These are phyloP conservation scores for Erythrocercus mccallii DNA, from an alignment of 2,113 vertebrate species.

Conservation along the genomic window DNA sequence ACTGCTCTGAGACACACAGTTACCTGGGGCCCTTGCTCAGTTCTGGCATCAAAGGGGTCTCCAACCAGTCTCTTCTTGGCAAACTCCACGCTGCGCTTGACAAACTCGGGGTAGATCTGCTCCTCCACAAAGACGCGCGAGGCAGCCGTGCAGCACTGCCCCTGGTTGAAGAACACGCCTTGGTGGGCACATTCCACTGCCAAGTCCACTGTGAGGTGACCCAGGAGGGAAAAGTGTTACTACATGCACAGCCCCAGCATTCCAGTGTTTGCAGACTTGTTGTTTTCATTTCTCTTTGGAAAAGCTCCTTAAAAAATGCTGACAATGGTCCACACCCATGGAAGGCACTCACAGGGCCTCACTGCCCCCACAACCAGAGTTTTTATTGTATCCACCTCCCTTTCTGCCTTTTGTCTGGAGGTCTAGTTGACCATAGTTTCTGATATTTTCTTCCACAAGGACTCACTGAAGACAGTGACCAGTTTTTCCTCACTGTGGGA, in stretches of 20 bases:
- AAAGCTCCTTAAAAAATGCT: background rate
- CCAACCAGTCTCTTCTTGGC: conserved; percentile 82
- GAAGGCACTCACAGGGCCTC: background rate
- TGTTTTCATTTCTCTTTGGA: background rate
- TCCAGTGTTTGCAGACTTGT: background rate
- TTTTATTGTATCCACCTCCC: background rate
- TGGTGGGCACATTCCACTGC: conserved; percentile 92
- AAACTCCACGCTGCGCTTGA: conserved; percentile 83
- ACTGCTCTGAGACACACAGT: background rate
- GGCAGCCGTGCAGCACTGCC: conserved; percentile 92
- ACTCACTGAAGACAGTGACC: background rate
- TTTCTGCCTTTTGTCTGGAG: background rate
- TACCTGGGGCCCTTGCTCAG: conserved; percentile 94
- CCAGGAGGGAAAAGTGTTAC: conserved; percentile 21
- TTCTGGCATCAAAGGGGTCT: conserved; percentile 87
- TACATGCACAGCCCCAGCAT: background rate
- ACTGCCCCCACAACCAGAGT: background rate
- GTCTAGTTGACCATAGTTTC: background rate
- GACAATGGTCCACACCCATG: background rate
- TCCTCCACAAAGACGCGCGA: conserved; percentile 92
- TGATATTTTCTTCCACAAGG: background rate
- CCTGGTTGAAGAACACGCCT: conserved; percentile 94
- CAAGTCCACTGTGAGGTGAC: conserved; percentile 80
- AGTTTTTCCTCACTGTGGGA: background rate
- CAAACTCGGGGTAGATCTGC: conserved; percentile 85